Evolutionary conservation across 1,140 invertebrate species (phyloP), one percentile per base, ranked within the genome.

Genomic region (Gonioctena quinquepunctata): DNA sequence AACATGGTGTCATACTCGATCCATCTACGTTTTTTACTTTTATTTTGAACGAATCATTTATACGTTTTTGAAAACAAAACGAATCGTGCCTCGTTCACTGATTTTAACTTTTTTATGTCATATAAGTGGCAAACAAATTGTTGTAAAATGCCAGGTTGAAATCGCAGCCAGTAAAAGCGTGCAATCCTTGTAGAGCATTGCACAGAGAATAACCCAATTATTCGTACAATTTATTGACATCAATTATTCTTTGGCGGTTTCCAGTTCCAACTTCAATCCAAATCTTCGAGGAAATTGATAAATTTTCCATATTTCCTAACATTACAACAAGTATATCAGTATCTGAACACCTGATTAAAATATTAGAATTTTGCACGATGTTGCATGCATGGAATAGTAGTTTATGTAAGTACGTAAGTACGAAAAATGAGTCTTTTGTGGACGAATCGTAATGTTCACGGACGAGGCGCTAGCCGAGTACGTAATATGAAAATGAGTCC

Each of bases 331-430:
- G 52, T 59, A 81, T 67, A 69, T 82, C 79, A 54, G 73, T 68
- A 50, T 73, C 75, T 0, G 52, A 68, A 42, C 59, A 74, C 26
- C 74, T 59, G 42, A 80, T 68, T 3, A 70, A 50, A 48, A 80
- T 66, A 7, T 76, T 57, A n/a, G 22, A 56, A n/a, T 69, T 54
- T 8, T 33, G 18, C 52, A 74, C 56, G 6, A 80, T 70, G 56
- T 77, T 67, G 50, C 74, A 80, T 22, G 72, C 65, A 68, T 81
- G 80, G 67, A 72, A 77, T 61, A 79, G 70, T 60, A 79, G 76
- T 75, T 76, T 71, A n/a, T n/a, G n/a, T n/a, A n/a, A n/a, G n/a
- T n/a, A n/a, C n/a, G n/a, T n/a, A n/a, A n/a, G n/a, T n/a, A n/a
- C n/a, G n/a, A n/a, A n/a, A n/a, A n/a, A n/a, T n/a, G n/a, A n/a